Conservation (phyloP, 2,888 invertebrate species). For the Limnephilus rhombicus region DNA sequence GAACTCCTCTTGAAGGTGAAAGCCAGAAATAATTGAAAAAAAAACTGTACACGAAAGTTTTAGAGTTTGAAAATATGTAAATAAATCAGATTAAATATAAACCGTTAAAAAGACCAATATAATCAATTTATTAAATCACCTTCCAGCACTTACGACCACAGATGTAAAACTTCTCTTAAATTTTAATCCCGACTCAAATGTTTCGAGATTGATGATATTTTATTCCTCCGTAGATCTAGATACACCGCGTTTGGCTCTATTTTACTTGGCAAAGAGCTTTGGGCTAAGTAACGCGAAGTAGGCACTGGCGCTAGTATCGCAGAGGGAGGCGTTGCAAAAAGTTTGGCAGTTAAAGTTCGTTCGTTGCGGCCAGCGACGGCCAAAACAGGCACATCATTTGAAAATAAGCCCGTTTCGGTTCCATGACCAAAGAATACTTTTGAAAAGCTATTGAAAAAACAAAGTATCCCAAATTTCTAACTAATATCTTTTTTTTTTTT, state of each 20-base stretch:
- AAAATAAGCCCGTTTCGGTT: background rate
- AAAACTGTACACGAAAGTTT: too few species aligned
- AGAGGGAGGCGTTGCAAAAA: background rate
- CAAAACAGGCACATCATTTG: background rate
- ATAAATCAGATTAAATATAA: background rate
- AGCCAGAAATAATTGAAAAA: too few species aligned
- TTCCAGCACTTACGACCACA: background rate
- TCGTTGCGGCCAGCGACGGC: background rate
- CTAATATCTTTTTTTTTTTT: too few species aligned
- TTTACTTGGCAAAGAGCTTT: background rate
- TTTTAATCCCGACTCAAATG: slow-evolving; percentile 7
- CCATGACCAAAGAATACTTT: too few species aligned
- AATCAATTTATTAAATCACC: background rate
- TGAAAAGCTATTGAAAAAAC: too few species aligned
- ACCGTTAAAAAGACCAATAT: background rate
- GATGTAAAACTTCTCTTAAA: background rate
- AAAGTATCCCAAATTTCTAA: too few species aligned
- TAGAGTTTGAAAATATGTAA: background rate
- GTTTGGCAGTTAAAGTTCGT: background rate
- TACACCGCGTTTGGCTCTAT: background rate
- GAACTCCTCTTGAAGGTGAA: too few species aligned
- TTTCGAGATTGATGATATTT: background rate
- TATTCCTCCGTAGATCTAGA: background rate
- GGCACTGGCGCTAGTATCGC: background rate
- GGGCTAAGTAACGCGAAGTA: background rate